Base-by-base conservation (phyloP, 23 tunicate genomes). In the Ciona savignyi region DNA sequence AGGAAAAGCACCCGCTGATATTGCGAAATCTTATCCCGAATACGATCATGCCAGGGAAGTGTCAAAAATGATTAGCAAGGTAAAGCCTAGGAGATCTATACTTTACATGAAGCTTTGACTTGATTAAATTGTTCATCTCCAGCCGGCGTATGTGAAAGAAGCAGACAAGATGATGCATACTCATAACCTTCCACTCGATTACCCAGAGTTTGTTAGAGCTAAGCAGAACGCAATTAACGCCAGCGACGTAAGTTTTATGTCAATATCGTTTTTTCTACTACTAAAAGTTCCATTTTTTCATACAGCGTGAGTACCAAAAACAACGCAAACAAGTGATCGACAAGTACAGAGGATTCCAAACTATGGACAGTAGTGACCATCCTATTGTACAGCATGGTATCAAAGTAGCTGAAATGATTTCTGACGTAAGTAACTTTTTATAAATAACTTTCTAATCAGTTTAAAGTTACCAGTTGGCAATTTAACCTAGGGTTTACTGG, bases 381-480 rank as follows among this genome's bases (percentile, higher is more conserved):
- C 99, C 99, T 23, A 73, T 89, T 68, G 88, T 95, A 0, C 83
- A 79, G 32, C 99, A 92, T 65, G 99, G 93, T 62, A 86, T 88
- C 26, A 84, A 83, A 35, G 99, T 90, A 34, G 96, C 93, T 26
- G 88, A 89, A 67, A 86, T 85, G 33, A 68, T 80, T 22, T 89
- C 96, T 15, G 83, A 95, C 68, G 99, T 92, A 70, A 67, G 80
- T 4, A 9, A n/a, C 22, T 9, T 23, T 22, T 15, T n/a, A n/a
- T n/a, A n/a, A n/a, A n/a, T n/a, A n/a, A n/a, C n/a, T n/a, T n/a
- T n/a, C n/a, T n/a, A n/a, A n/a, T n/a, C n/a, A n/a, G n/a, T n/a
- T n/a, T n/a, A n/a, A n/a, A n/a, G n/a, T n/a, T n/a, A n/a, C n/a
- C n/a, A n/a, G n/a, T n/a, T n/a, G n/a, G n/a, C n/a, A n/a, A n/a